Evolutionary conservation across 2,888 invertebrate species (phyloP).

Genomic region (Ophion costatus): DNA sequence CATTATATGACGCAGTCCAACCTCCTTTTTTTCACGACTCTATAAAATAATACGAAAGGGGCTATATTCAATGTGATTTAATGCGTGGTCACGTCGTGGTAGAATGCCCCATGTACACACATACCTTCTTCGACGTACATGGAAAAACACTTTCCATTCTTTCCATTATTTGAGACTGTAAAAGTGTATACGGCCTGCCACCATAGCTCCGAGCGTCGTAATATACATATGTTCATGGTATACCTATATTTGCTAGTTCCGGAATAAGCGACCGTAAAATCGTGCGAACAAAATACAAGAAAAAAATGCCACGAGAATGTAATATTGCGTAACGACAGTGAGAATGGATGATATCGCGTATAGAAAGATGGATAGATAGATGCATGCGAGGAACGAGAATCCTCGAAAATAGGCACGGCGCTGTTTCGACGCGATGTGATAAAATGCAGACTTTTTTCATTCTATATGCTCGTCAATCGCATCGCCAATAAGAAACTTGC

Average conservation of each 20-base stretch:
- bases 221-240: background rate
- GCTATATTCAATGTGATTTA: background rate
- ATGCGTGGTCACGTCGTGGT: background rate
- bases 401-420: no score
- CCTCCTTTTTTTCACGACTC: no score
- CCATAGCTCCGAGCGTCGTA: conserved; percentile 14
- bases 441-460: no score
- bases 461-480: no score
- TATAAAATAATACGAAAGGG: background rate
- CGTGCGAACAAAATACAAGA: conserved; percentile 21
- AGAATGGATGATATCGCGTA: conserved; percentile 19
- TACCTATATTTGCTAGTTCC: conserved; percentile 8
- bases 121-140: conserved; percentile 57
- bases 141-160: conserved; percentile 69
- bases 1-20: no score
- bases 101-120: conserved; percentile 20
- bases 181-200: conserved; percentile 58
- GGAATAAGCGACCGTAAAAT: conserved; percentile 35
- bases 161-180: conserved; percentile 66
- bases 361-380: background rate
- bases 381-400: background rate
- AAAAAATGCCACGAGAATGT: conserved; percentile 5
- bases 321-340: conserved; percentile 37
- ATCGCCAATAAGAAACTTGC: no score
- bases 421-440: no score